These are phyloP conservation scores for Poecilia wingei DNA, from an alignment of 2,797 vertebrate genomes.

Conservation along the genomic window DNA sequence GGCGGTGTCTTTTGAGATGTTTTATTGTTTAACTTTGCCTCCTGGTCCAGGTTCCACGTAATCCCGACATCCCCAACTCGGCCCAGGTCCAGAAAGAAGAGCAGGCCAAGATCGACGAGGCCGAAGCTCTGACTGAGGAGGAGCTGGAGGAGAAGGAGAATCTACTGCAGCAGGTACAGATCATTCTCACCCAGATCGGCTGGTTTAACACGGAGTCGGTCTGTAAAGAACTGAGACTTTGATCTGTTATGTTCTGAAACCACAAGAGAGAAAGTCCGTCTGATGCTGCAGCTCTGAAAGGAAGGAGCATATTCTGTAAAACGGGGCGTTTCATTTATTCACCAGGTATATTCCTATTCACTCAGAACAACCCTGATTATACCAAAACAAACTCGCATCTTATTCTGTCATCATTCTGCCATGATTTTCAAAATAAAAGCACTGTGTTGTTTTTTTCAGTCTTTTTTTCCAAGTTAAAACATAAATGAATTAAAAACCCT, in stretches of 20 bases:
- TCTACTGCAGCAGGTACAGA: slow-evolving; percentile 91
- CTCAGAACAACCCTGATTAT: background rate
- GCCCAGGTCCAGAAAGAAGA: slow-evolving; percentile 96
- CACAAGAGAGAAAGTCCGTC: background rate
- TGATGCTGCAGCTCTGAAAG: background rate
- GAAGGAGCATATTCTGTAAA: background rate
- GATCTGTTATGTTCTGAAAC: background rate
- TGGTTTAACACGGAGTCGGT: background rate
- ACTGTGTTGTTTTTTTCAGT: background rate
- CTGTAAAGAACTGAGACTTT: background rate
- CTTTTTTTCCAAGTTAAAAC: no score
- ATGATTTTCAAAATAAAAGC: background rate
- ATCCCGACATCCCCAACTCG: slow-evolving; percentile 94
- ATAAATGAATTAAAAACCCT: no score
- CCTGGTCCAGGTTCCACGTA: slow-evolving; percentile 90
- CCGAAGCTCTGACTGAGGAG: slow-evolving; percentile 94
- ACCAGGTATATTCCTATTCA: background rate
- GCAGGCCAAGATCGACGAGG: slow-evolving; percentile 97
- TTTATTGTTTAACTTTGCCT: background rate
- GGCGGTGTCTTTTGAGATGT: slow-evolving; percentile 1
- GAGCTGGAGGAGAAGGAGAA: slow-evolving; percentile 98
- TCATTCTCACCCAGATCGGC: background rate
- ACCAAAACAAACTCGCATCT: background rate
- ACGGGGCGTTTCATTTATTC: background rate
- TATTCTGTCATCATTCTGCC: background rate